A percentile compares a stretch with the other conserved stretches of the same genome.
Conservation (phyloP, 2,113 vertebrate species). For the Calcarius ornatus region DNA sequence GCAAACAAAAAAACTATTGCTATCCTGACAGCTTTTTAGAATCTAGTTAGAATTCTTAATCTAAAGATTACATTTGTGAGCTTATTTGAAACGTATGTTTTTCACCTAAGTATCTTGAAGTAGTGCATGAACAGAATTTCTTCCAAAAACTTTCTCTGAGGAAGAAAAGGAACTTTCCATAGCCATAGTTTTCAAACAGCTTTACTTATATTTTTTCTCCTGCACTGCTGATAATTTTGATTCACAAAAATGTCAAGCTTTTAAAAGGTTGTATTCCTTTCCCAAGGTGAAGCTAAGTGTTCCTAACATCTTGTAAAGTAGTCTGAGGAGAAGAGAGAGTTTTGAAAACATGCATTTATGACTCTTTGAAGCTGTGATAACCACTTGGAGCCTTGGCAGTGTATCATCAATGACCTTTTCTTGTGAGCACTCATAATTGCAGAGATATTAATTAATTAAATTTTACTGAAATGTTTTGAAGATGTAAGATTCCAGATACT, state of each 20-base stretch:
- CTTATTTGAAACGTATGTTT: neutral
- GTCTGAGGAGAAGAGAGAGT: conserved; percentile 9
- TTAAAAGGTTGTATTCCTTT: conserved; percentile 17
- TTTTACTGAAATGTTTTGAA: conserved; percentile 41
- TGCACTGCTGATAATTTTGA: neutral
- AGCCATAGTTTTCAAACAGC: neutral
- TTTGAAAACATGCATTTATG: conserved; percentile 42
- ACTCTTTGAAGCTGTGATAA: neutral
- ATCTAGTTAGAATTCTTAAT: neutral
- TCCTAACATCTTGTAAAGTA: conserved; percentile 14
- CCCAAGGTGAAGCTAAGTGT: conserved; percentile 18
- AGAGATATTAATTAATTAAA: conserved; percentile 32
- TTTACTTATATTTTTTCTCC: neutral
- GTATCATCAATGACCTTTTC: conserved; percentile 24
- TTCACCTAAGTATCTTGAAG: neutral
- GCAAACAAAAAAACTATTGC: neutral
- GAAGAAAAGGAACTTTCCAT: neutral
- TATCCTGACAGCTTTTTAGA: neutral
- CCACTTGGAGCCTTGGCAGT: neutral
- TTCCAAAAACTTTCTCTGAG: neutral
- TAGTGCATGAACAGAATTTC: neutral
- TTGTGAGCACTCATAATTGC: neutral
- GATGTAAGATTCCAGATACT: neutral
- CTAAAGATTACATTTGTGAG: neutral
- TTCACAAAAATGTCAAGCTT: conserved; percentile 19